Conservation (phyloP, 2,797 vertebrate genomes). For the Sorex maritimensis region DNA sequence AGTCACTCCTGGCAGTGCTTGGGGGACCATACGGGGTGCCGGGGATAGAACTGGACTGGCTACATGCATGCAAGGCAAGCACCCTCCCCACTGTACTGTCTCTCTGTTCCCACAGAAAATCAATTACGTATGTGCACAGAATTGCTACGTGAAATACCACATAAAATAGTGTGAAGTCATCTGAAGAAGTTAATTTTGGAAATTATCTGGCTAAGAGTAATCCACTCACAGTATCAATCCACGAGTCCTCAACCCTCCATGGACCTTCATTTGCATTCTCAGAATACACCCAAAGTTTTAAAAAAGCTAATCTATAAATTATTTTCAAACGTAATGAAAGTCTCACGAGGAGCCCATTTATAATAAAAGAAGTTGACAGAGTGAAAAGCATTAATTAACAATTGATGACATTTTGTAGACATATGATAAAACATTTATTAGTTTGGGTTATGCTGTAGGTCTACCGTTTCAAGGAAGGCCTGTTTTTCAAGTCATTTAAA, state of each 20-base stretch:
- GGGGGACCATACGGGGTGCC: too few relatives aligned
- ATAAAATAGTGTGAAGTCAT: neutral
- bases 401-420: slow-evolving; percentile 27
- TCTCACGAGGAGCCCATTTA: slow-evolving; percentile 15
- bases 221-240: neutral
- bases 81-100: too few relatives aligned
- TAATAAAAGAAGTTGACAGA: slow-evolving; percentile 51
- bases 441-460: slow-evolving; percentile 28
- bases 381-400: slow-evolving; percentile 61
- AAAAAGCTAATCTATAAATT: slow-evolving; percentile 32
- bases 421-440: slow-evolving; percentile 64
- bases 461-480: slow-evolving; percentile 13
- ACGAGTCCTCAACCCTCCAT: neutral
- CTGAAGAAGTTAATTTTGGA: slow-evolving; percentile 1
- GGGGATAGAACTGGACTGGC: too few relatives aligned
- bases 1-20: too few relatives aligned
- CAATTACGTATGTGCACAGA: slow-evolving; percentile 5
- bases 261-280: neutral
- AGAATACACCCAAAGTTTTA: neutral
- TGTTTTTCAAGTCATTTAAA: slow-evolving; percentile 26
- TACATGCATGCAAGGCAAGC: too few relatives aligned
- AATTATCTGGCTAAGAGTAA: slow-evolving; percentile 3
- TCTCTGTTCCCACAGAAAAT: too few relatives aligned
- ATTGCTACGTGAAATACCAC: slow-evolving; percentile 22
- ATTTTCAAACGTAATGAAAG: slow-evolving; percentile 40